Percentiles rank a stretch among this genome's conserved stretches.
Conservation (phyloP, 1,140 invertebrate genomes). For the Drosophila serrata region DNA sequence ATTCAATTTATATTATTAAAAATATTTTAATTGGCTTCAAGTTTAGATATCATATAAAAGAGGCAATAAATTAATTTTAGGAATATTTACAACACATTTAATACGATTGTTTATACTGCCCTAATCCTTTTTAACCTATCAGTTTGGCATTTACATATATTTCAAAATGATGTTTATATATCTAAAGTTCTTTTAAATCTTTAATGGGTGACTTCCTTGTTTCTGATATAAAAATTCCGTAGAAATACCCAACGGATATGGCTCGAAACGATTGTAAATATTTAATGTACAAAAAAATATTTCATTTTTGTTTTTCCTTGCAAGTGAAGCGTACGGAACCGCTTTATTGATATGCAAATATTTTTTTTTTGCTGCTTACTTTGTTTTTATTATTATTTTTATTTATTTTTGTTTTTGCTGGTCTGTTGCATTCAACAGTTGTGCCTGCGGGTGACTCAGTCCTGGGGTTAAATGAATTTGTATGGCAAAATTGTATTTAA, state of each 20-base stretch:
- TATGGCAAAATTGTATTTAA: conserved; percentile 31
- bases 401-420: conserved; percentile 8
- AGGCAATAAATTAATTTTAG: too few species aligned
- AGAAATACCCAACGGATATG: conserved; percentile 5
- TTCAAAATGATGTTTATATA: neutral
- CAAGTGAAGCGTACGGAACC: conserved; percentile 28
- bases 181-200: neutral
- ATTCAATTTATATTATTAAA: neutral
- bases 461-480: conserved; percentile 11
- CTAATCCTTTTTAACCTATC: too few species aligned
- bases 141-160: neutral
- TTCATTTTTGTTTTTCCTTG: conserved; percentile 37
- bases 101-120: too few species aligned
- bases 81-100: too few species aligned
- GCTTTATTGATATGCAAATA: conserved; percentile 57
- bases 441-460: conserved; percentile 27
- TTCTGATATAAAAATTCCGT: neutral
- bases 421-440: conserved; percentile 47
- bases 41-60: neutral
- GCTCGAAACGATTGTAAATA: conserved; percentile 1
- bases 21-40: too few species aligned
- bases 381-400: conserved; percentile 12
- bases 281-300: conserved; percentile 12
- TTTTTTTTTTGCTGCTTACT: conserved; percentile 28
- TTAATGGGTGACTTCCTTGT: neutral